Conservation (phyloP, 35 echinoderm and acorn worm species). For the Diadema setosum region DNA sequence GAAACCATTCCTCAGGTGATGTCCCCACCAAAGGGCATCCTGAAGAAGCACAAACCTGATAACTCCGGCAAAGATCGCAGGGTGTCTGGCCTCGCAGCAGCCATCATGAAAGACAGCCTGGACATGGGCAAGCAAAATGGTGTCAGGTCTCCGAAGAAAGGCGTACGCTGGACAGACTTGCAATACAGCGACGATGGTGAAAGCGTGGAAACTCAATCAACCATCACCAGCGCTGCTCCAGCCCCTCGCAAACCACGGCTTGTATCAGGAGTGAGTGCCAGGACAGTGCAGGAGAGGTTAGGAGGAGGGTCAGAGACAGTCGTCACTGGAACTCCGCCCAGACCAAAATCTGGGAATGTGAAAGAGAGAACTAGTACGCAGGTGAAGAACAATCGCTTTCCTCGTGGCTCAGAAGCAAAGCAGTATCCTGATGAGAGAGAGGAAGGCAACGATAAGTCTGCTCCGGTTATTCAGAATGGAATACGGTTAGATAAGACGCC, state of each 20-base stretch:
- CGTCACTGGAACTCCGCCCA: not conserved
- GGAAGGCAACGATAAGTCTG: not conserved
- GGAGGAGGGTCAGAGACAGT: not conserved
- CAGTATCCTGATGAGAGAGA: not conserved
- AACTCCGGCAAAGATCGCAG: not conserved
- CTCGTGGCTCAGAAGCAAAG: not conserved
- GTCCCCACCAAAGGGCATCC: slow-evolving; percentile 58
- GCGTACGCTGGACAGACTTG: slow-evolving; percentile 87
- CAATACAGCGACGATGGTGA: slow-evolving; percentile 28
- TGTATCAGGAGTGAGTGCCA: slow-evolving; percentile 7
- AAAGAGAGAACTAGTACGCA: not conserved
- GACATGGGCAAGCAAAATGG: slow-evolving; percentile 69
- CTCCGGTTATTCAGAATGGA: slow-evolving; percentile 21
- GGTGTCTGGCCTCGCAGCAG: slow-evolving; percentile 25
- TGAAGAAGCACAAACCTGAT: slow-evolving; percentile 32
- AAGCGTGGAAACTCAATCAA: not conserved
- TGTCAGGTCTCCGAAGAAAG: slow-evolving; percentile 68
- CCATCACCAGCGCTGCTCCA: not conserved
- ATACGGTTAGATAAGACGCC: slow-evolving; percentile 85
- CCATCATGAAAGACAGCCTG: slow-evolving; percentile 77
- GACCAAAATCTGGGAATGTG: slow-evolving; percentile 2
- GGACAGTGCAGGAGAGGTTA: slow-evolving; percentile 48
- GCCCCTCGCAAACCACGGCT: slow-evolving; percentile 4
- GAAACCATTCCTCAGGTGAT: not conserved
- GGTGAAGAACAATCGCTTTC: not conserved